These are phyloP conservation scores for Lycia hirtaria DNA, from an alignment of 2,888 invertebrate species.

Conservation along the genomic window DNA sequence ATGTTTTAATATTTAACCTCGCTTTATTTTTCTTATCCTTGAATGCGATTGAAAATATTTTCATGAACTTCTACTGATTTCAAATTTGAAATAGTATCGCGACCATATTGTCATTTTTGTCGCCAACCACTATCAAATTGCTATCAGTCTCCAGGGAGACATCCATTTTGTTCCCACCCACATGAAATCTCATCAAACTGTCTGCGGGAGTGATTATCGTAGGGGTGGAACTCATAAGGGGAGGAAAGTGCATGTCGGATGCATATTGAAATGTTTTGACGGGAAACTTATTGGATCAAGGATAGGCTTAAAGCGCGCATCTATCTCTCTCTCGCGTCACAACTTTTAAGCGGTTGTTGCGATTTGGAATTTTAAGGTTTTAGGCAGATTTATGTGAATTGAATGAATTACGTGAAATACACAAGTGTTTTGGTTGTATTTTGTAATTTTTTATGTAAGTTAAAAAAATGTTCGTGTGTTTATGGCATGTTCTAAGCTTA, in stretches of 20 bases:
- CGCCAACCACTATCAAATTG: slow-evolving; percentile 30
- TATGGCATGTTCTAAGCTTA: too few relatives aligned
- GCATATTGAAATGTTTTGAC: slow-evolving; percentile 30
- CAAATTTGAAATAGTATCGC: not conserved
- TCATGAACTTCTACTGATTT: not conserved
- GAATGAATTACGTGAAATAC: not conserved
- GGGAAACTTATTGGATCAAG: slow-evolving; percentile 11
- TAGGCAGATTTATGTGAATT: slow-evolving; percentile 25
- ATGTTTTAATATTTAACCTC: too few relatives aligned
- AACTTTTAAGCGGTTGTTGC: slow-evolving; percentile 36
- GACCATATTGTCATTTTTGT: slow-evolving; percentile 24
- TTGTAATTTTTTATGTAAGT: too few relatives aligned
- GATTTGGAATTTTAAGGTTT: slow-evolving; percentile 29
- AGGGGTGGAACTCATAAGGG: slow-evolving; percentile 33
- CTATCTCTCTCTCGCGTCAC: too few relatives aligned
- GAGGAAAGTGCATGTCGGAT: slow-evolving; percentile 27
- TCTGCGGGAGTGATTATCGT: slow-evolving; percentile 50
- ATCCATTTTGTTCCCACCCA: slow-evolving; percentile 25
- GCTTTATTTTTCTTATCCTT: too few relatives aligned
- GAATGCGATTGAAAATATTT: not conserved
- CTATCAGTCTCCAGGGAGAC: slow-evolving; percentile 35
- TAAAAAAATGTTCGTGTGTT: too few relatives aligned
- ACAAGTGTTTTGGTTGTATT: not conserved
- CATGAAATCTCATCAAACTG: slow-evolving; percentile 52
- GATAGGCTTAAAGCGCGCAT: too few relatives aligned